These are phyloP conservation scores for Heterocephalus glaber DNA, from an alignment of 2,113 vertebrate species.

Conservation along the genomic window DNA sequence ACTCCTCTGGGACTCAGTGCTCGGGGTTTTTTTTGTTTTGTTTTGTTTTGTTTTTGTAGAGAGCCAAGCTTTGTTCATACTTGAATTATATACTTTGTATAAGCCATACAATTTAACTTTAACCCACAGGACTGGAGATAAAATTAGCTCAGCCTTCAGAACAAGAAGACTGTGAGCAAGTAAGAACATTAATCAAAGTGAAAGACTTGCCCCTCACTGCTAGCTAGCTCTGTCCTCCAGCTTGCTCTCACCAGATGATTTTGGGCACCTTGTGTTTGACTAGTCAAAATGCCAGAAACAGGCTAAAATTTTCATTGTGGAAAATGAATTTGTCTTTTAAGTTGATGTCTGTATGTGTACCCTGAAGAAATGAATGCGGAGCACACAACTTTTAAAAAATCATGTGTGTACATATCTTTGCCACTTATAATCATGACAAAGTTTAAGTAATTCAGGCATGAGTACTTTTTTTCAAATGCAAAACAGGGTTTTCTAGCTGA, in stretches of 20 bases:
- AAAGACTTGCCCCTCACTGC: not conserved
- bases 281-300: slow-evolving; percentile 42
- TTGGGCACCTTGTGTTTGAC: not conserved
- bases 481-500: slow-evolving; percentile 68
- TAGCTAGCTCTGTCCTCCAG: not conserved
- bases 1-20: slow-evolving; percentile 51
- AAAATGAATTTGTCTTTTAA: slow-evolving; percentile 39
- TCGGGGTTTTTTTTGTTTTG: slow-evolving; percentile 25
- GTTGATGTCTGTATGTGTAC: not conserved
- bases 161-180: not conserved
- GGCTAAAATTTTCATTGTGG: not conserved
- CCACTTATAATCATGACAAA: slow-evolving; percentile 53
- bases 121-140: slow-evolving; percentile 62
- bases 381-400: slow-evolving; percentile 31
- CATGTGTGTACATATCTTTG: not conserved
- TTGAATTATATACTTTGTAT: slow-evolving; percentile 75
- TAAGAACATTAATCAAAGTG: slow-evolving; percentile 11
- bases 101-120: slow-evolving; percentile 73
- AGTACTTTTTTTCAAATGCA: not conserved
- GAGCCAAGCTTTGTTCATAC: slow-evolving; percentile 65
- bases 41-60: slow-evolving; percentile 22
- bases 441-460: slow-evolving; percentile 57
- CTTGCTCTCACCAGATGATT: not conserved
- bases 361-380: not conserved
- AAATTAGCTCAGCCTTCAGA: slow-evolving; percentile 62